Percentiles rank a stretch among this genome's conserved stretches.
These are phyloP conservation scores for Biston betularia DNA, from an alignment of 2,888 invertebrate genomes.

Conservation along the genomic window DNA sequence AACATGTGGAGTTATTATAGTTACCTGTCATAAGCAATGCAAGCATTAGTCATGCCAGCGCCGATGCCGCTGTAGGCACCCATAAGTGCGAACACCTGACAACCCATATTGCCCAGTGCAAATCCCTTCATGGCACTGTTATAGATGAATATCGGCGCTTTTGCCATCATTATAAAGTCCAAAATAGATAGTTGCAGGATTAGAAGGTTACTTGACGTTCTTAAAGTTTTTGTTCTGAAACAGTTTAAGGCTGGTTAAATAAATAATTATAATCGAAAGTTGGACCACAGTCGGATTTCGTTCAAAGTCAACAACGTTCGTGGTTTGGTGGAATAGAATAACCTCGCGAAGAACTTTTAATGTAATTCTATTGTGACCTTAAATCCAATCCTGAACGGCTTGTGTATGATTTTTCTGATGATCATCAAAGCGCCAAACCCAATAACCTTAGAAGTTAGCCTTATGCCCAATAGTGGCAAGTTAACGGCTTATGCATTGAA, in stretches of 20 bases:
- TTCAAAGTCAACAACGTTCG: too few species aligned
- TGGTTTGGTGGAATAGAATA: background rate
- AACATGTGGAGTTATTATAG: background rate
- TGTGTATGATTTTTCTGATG: too few species aligned
- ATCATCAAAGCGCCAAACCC: too few species aligned
- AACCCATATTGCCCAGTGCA: conserved; percentile 90
- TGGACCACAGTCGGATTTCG: too few species aligned
- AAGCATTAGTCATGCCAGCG: conserved; percentile 92
- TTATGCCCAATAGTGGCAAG: too few species aligned
- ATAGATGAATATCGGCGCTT: conserved; percentile 94
- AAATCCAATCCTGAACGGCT: too few species aligned
- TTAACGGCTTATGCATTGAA: too few species aligned
- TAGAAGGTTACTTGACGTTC: conserved; percentile 94
- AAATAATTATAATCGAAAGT: too few species aligned
- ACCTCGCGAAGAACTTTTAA: too few species aligned
- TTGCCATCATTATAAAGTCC: conserved; percentile 95
- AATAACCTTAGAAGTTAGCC: too few species aligned
- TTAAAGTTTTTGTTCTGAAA: conserved; percentile 89
- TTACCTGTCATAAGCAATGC: conserved; percentile 93
- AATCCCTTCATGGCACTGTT: conserved; percentile 93
- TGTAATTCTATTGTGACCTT: too few species aligned
- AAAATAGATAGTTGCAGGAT: conserved; percentile 93
- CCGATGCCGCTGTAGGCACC: conserved; percentile 93
- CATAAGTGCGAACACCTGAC: conserved; percentile 91
- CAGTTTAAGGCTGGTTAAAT: conserved; percentile 1